Conservation (phyloP, 2,797 vertebrate genomes). For the Pantherophis alleghaniensis region DNA sequence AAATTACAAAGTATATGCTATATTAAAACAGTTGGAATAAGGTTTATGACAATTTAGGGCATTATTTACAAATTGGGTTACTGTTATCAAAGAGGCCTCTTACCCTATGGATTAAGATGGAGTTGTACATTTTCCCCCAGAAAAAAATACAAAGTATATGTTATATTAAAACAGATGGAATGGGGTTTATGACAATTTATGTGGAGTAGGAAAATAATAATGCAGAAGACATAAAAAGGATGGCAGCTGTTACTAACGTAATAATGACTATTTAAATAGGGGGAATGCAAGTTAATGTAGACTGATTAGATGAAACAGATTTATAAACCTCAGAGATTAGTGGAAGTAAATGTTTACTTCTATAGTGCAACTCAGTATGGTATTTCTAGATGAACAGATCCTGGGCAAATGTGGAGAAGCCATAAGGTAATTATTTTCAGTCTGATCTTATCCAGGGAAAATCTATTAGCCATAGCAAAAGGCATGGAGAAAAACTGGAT, state of each 20-base stretch:
- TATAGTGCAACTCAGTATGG: not conserved
- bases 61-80: not conserved
- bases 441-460: not conserved
- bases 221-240: not conserved
- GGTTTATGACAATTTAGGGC: not conserved
- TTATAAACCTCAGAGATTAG: not conserved
- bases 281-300: not conserved
- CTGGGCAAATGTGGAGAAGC: not conserved
- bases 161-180: not conserved
- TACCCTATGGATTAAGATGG: not conserved
- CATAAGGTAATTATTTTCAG: not conserved
- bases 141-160: not conserved
- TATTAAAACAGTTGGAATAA: not conserved
- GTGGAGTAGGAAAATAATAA: constrained; percentile 2
- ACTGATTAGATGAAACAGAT: not conserved
- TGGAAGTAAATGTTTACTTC: not conserved
- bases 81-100: not conserved
- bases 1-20: not conserved
- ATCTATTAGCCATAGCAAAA: not conserved
- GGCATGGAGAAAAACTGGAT: not conserved
- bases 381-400: not conserved
- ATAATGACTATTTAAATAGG: not conserved
- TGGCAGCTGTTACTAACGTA: not conserved
- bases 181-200: not conserved
- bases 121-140: not conserved